Base-by-base conservation (phyloP, 2,888 invertebrate species). In the Archaeoteleia sp. region DNA sequence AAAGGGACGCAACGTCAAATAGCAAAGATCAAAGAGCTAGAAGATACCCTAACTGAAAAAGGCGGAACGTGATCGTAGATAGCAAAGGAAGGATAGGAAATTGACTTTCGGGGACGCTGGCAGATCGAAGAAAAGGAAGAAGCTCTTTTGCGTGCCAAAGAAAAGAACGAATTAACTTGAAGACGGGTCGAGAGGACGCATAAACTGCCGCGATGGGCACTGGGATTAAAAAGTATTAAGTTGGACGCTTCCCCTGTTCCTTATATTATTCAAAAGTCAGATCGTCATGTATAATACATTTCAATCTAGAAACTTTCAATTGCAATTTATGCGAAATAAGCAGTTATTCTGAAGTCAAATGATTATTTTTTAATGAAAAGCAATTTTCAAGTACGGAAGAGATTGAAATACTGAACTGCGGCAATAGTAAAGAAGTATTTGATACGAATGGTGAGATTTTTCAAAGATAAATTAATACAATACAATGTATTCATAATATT, bases 11-110 rank as follows among this genome's bases (percentile, higher is more conserved):
- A 40, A 58, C 35, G 35, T 48, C 45, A 34, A 61, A 61, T 57
- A 49, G n/a, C 51, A 40, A 40, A 67, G 67, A 67, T 67, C 67
- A 61, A 67, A 61, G 61, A 39, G 67, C 55, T 57, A 67, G 48
- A 49, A 29, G 49, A 60, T 39, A 25, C 5, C 37, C 23, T 42
- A 49, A 54, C 43, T 67, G 60, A 60, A 67, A 54, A 67, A 54
- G 54, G 54, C 55, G 45, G 54, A 54, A 67, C 37, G 49, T 54
- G 60, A 67, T 67, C 60, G 49, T 14, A 60, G 60, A 55, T 67
- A 60, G 61, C 29, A 57, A 53, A 53, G 20, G 51, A 51, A 29
- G 51, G 57, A 57, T 49, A 61, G 57, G 67, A 57, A 61, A 67
- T 61, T 67, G 67, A 67, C 67, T 61, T 67, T 60, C 34, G 63